phyloP scores from a whole-genome alignment of 2,113 vertebrate genomes.

The Macaca fascicularis region DNA sequence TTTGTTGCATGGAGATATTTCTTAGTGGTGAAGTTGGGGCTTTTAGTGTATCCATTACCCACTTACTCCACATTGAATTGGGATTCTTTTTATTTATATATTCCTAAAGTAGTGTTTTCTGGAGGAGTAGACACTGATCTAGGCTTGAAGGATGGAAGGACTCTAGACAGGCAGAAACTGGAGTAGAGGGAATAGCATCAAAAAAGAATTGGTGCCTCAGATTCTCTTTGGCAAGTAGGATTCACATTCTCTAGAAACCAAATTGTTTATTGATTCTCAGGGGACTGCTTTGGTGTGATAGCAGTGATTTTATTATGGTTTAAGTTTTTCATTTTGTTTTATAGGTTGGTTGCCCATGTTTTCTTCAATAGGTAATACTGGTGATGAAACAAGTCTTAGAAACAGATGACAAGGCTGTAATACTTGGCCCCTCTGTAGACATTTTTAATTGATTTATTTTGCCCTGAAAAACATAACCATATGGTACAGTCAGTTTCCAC shows the following conservation, averaged over 20 bases:
- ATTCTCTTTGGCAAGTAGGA: conserved; percentile 40
- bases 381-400: conserved; percentile 27
- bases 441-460: conserved; percentile 12
- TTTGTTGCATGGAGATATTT: too few species aligned
- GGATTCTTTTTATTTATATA: background rate
- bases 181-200: background rate
- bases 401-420: background rate
- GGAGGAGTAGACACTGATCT: background rate
- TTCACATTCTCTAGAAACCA: conserved; percentile 57
- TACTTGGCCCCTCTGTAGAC: background rate
- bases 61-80: background rate
- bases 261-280: conserved; percentile 59
- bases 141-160: background rate
- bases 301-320: conserved; percentile 55
- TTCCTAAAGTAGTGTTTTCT: background rate
- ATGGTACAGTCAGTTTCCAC: background rate
- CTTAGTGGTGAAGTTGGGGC: too few species aligned
- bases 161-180: background rate
- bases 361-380: background rate
- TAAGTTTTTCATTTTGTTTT: conserved; percentile 53
- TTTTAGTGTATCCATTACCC: too few species aligned
- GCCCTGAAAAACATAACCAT: background rate
- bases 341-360: conserved; percentile 35
- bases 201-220: background rate
- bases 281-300: conserved; percentile 16